Base-by-base conservation (phyloP, 2,113 vertebrate species). In the Macrotis lagotis region DNA sequence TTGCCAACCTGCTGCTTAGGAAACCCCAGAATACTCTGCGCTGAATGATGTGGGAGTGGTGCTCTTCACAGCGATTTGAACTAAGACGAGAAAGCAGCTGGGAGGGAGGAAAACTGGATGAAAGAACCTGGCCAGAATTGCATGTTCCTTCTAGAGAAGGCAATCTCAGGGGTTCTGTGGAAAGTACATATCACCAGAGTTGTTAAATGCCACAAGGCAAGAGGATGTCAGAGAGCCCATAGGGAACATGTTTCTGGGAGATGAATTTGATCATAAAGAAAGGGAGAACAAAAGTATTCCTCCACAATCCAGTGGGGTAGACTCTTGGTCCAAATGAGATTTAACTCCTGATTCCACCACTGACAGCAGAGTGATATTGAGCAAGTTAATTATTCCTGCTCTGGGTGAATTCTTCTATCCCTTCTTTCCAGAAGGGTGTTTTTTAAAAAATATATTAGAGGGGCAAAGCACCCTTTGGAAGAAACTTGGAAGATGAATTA, bases 41-140 rank as follows among this genome's bases (percentile, higher is more conserved):
- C 83, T 55, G 96, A 95, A 97, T 96, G 90, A 92, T 2, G n/a
- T 96, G 96, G 97, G 97, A 93, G 96, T 94, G 96, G 95, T 89
- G 53, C 48, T 66, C 92, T 91, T 93, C 96, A 89, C 93, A 95
- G 95, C 59, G 94, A 16, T 90, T 95, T 93, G 96, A 95, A 90
- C 92, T 31, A 14, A 96, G 53, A 37, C 26, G 95, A 89, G 94
- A 88, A n/a, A 95, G 95, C 96, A 95, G 96, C 97, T 98, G 96
- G 95, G 90, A 94, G 96, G 95, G 96, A 96, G 97, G 96, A 83
- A 83, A 89, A 50, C 44, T 90, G 97, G 95, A 51, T 0, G 14
- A 51, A 48, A 93, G 90, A 92, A 51, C 48, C 52, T 53, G 24
- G 25, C 66, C 49, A 83, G 49, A 91, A 53, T 94, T 44, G 26